Conservation (phyloP, 1,140 invertebrate species). For the Halesus radiatus region DNA sequence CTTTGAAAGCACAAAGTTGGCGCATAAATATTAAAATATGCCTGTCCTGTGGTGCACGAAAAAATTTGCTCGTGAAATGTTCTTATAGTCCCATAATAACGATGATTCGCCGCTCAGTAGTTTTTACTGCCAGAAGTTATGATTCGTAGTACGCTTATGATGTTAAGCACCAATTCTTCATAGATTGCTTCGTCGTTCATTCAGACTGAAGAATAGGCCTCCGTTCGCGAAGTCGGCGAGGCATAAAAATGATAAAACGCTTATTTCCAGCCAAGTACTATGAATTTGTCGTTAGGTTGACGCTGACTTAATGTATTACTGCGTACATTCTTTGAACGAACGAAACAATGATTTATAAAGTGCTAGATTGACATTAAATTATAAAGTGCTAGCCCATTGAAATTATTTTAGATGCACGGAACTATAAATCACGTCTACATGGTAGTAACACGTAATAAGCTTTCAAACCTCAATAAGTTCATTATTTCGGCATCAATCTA, state of each 20-base stretch:
- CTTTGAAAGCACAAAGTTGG: too few species aligned
- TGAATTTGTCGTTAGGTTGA: slow-evolving; percentile 9
- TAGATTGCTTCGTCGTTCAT: slow-evolving; percentile 12
- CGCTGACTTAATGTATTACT: slow-evolving; percentile 12
- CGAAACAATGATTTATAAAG: slow-evolving; percentile 10
- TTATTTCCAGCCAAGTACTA: slow-evolving; percentile 27
- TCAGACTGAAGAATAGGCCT: not conserved
- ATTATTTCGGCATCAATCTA: too few species aligned
- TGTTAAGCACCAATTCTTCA: slow-evolving; percentile 32
- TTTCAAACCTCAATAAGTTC: too few species aligned
- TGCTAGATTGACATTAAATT: too few species aligned
- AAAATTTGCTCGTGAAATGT: not conserved
- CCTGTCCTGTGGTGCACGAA: not conserved
- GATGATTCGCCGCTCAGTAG: slow-evolving; percentile 2
- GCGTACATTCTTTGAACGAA: slow-evolving; percentile 4
- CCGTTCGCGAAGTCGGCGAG: not conserved
- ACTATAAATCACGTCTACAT: too few species aligned
- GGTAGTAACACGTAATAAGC: too few species aligned
- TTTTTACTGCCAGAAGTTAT: slow-evolving; percentile 30
- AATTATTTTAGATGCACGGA: too few species aligned
- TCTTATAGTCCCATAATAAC: not conserved
- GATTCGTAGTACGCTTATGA: slow-evolving; percentile 2
- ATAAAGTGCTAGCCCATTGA: too few species aligned
- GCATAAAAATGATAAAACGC: slow-evolving; percentile 36
- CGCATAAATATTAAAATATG: too few species aligned